These are phyloP conservation scores for Bombus polaris DNA, from an alignment of 1,140 invertebrate genomes.

Conservation along the genomic window DNA sequence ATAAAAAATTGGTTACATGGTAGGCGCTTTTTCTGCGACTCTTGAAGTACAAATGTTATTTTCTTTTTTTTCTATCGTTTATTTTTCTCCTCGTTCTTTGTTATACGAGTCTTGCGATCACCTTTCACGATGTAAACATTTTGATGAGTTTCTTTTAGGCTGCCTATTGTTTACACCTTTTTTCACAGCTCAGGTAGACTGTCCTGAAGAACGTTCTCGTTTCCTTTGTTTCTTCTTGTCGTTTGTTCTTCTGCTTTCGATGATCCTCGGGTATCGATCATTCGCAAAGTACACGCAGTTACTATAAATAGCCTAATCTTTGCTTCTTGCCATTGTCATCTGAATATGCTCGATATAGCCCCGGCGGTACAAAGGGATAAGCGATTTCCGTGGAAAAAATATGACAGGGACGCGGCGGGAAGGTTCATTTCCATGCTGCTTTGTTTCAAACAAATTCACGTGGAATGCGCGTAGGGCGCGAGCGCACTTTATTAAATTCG, in stretches of 20 bases:
- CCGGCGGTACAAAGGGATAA: neutral
- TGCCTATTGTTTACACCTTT: no score
- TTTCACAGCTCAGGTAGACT: no score
- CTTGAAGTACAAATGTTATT: no score
- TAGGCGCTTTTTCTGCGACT: no score
- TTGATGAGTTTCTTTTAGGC: no score
- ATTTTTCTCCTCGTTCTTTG: no score
- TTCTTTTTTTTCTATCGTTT: no score
- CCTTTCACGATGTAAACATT: no score
- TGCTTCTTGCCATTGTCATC: neutral
- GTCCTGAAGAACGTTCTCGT: no score
- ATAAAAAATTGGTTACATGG: fast-evolving
- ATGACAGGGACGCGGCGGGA: neutral
- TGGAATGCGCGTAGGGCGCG: neutral
- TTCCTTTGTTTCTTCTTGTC: no score
- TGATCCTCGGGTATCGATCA: neutral
- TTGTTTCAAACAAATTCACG: neutral
- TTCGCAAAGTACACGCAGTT: neutral
- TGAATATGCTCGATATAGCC: neutral
- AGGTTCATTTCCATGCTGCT: neutral
- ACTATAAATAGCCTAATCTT: neutral
- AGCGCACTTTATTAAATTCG: neutral
- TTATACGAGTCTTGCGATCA: no score
- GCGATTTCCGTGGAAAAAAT: neutral
- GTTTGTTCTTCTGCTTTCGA: no score